phyloP scores from a whole-genome alignment of 2,113 vertebrate genomes.

The Crotalus viridis region DNA sequence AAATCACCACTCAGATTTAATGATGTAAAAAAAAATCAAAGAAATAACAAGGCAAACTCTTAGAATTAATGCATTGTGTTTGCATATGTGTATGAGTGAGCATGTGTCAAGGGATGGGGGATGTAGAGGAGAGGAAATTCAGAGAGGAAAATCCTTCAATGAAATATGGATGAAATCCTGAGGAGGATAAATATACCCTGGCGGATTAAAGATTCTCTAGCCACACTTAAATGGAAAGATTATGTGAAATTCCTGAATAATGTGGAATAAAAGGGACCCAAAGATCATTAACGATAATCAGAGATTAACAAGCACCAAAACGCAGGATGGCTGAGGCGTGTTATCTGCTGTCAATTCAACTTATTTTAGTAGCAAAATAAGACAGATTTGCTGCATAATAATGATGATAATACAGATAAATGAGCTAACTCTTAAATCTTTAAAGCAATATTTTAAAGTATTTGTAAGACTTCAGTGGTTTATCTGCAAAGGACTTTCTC shows the following conservation, averaged over 20 bases:
- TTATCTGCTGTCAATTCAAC: conserved; percentile 60
- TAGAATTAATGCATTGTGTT: not conserved
- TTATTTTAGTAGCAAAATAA: conserved; percentile 60
- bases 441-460: conserved; percentile 32
- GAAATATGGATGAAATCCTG: conserved; percentile 15
- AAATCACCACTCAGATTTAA: not conserved
- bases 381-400: conserved; percentile 60
- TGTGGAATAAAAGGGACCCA: conserved; percentile 55
- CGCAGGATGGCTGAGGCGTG: conserved; percentile 56
- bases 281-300: conserved; percentile 62
- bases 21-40: not conserved
- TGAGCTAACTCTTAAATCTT: conserved; percentile 52
- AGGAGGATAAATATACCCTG: not conserved
- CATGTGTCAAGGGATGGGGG: not conserved
- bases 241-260: conserved; percentile 48
- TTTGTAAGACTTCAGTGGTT: conserved; percentile 23
- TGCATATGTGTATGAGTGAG: not conserved
- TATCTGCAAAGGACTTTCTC: not conserved
- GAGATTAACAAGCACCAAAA: conserved; percentile 60
- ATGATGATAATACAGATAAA: conserved; percentile 54
- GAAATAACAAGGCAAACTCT: not conserved
- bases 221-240: conserved; percentile 49
- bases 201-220: conserved; percentile 28
- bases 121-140: not conserved
- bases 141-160: not conserved